Evolutionary conservation across 2,888 invertebrate species (phyloP), one percentile per base, ranked within the genome.

Genomic region (Notodonta ziczac): DNA sequence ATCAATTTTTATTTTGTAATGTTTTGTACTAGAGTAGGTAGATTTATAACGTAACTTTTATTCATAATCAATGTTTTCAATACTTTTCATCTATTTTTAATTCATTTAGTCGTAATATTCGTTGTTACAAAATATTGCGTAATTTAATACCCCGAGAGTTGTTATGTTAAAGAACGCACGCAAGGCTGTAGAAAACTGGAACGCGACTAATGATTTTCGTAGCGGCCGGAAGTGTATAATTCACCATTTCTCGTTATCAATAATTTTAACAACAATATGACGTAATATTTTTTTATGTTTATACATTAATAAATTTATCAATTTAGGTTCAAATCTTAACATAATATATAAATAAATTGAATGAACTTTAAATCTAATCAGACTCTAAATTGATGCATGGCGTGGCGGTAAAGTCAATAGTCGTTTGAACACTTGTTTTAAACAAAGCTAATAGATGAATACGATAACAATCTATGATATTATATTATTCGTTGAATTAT

Each of bases 321-420:
- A 42, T 4, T 4, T 42, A 42, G 10, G 12, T 42, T 9, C 4
- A 35, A 35, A 35, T 35, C 35, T 5, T 7, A 4, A 42, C 9
- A n/a, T n/a, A n/a, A n/a, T 4, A 42, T 10, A 10, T 42, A 42
- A 42, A 42, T 42, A 42, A 10, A 10, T 42, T 4, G 2, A 42
- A 46, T 6, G n/a, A n/a, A 46, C n/a, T 46, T 46, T n/a, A 46
- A n/a, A 46, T 40, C 48, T 5, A 42, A 13, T 48, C 53, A 61
- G 62, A 54, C 55, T 54, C 52, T 51, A 13, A 53, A 59, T 63
- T 74, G 76, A 70, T 63, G 24, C 35, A 24, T 61, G 79, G 83
- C 83, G 77, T 82, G 84, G 83, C 78, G 78, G 73, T 73, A 67
- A 69, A 65, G 64, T 52, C 57, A 16, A 62, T 63, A 72, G 68